Percentiles rank a stretch among this genome's conserved stretches.
phyloP scores from a whole-genome alignment of 2,888 invertebrate species.

The Eristalis tenax region DNA sequence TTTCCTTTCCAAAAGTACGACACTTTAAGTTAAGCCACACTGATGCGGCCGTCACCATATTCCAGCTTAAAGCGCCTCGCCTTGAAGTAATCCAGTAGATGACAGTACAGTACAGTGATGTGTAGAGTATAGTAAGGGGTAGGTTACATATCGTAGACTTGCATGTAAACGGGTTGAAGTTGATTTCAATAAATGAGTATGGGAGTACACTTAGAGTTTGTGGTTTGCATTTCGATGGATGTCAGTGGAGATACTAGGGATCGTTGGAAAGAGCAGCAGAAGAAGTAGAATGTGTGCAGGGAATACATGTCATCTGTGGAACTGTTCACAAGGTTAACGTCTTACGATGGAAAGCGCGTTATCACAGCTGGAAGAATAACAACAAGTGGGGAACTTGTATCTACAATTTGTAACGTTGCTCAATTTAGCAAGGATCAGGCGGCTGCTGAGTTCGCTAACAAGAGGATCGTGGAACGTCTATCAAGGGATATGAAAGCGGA shows the following conservation, averaged over 20 bases:
- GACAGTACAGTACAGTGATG: background rate
- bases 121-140: background rate
- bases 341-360: too few species aligned
- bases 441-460: too few species aligned
- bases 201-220: background rate
- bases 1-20: background rate
- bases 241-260: too few species aligned
- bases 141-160: background rate
- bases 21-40: background rate
- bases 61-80: constrained; percentile 41
- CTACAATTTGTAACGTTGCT: too few species aligned
- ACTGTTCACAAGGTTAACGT: too few species aligned
- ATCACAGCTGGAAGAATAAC: too few species aligned
- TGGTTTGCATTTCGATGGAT: background rate
- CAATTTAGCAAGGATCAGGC: too few species aligned
- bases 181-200: background rate
- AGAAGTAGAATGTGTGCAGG: too few species aligned
- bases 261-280: background rate
- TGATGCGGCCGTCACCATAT: constrained; percentile 1
- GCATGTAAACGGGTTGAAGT: background rate
- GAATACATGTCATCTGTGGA: too few species aligned
- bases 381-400: too few species aligned
- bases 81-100: constrained; percentile 10
- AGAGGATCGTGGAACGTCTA: too few species aligned
- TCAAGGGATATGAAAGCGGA: too few species aligned